Percentiles rank a stretch among this genome's conserved stretches.
Conservation (phyloP, 2,113 vertebrate species). For the Grus americana region DNA sequence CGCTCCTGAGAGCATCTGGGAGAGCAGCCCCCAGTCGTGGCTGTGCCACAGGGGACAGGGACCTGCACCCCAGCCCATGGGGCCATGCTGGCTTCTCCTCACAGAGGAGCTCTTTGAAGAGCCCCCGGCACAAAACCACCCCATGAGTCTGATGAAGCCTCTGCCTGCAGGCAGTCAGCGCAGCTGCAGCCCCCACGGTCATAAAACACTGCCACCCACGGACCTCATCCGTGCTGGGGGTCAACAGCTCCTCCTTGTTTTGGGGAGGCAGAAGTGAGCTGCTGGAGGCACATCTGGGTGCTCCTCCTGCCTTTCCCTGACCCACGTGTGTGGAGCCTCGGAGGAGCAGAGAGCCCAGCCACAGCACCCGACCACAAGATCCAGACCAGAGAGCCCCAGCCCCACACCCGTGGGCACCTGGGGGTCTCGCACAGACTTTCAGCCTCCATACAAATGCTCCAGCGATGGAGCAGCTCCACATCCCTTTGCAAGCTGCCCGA, state of each 20-base stretch:
- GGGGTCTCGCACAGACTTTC: background rate
- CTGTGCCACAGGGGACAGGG: background rate
- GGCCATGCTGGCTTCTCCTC: too few relatives aligned
- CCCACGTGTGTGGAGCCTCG: fast-evolving
- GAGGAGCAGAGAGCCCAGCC: background rate
- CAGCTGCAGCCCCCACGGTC: background rate
- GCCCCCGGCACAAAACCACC: background rate
- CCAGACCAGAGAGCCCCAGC: background rate
- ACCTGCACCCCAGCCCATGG: background rate
- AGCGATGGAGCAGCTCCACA: background rate
- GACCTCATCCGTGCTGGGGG: background rate
- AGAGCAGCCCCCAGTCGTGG: background rate
- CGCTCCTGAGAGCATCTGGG: fast-evolving
- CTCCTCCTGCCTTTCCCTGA: background rate
- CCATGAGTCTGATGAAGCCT: background rate
- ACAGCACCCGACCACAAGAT: background rate
- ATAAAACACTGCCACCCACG: background rate
- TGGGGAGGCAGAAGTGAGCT: background rate
- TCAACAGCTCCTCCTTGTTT: background rate
- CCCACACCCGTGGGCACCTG: fast-evolving
- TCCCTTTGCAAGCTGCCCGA: background rate
- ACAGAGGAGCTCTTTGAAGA: background rate
- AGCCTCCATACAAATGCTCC: background rate
- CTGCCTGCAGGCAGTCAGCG: background rate
- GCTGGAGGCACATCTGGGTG: background rate